Conservation (phyloP, 2,888 invertebrate genomes). For the Napeogenes sylphis region DNA sequence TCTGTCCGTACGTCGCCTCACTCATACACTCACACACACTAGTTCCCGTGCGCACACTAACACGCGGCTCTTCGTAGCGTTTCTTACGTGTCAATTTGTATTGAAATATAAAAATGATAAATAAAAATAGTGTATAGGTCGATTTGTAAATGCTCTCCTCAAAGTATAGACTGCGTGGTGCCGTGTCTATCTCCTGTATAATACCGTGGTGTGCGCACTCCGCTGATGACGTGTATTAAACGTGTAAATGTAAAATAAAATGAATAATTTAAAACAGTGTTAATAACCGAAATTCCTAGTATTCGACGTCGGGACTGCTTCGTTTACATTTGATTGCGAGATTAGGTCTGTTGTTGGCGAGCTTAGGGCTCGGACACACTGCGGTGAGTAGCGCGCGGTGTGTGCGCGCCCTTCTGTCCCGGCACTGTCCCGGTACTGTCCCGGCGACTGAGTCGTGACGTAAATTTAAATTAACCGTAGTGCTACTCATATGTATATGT, state of each 20-base stretch:
- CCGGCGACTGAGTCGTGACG: constrained; percentile 34
- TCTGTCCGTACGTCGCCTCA: neutral
- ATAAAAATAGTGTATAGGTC: constrained; percentile 29
- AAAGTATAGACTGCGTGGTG: constrained; percentile 12
- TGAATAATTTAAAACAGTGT: constrained; percentile 44
- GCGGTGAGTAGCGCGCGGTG: constrained; percentile 18
- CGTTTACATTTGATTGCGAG: constrained; percentile 26
- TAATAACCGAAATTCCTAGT: constrained; percentile 55
- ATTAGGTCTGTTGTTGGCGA: constrained; percentile 28
- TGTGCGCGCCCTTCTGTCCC: constrained; percentile 9
- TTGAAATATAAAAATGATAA: constrained; percentile 27
- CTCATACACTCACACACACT: constrained; percentile 12
- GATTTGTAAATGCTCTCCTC: constrained; percentile 30
- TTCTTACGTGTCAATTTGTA: constrained; percentile 31
- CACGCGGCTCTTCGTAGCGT: constrained; percentile 22
- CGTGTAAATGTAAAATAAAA: constrained; percentile 48
- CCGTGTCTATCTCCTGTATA: constrained; percentile 14
- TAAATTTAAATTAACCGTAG: constrained; percentile 65
- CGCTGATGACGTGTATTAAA: constrained; percentile 34
- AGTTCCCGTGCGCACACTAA: constrained; percentile 7
- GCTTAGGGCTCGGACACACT: constrained; percentile 22
- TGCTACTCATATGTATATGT: constrained; percentile 69
- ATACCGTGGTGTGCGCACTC: constrained; percentile 18
- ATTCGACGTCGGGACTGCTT: constrained; percentile 36
- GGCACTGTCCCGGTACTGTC: constrained; percentile 7